phyloP scores from a whole-genome alignment of 2,113 vertebrate species.

The Lamprotornis superbus region DNA sequence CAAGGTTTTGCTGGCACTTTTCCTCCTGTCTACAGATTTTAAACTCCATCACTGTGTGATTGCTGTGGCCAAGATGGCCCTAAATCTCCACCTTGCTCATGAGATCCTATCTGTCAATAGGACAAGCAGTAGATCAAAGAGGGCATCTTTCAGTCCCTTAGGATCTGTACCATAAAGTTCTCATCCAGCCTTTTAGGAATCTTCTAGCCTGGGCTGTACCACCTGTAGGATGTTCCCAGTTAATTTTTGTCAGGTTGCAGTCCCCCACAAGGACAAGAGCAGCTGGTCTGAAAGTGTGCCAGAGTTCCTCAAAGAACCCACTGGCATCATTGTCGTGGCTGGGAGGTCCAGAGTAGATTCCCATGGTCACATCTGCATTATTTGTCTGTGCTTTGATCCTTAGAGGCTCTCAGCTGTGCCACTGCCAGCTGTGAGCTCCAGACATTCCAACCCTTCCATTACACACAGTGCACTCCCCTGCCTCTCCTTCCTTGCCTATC shows the following conservation, averaged over 20 bases:
- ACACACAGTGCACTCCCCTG: not conserved
- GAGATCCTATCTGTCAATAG: not conserved
- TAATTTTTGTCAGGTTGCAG: not conserved
- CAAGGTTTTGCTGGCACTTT: not conserved
- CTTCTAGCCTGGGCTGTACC: not conserved
- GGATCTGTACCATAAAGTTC: not conserved
- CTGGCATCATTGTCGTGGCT: not conserved
- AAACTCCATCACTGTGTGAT: not conserved
- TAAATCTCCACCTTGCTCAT: not conserved
- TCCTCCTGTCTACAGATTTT: not conserved
- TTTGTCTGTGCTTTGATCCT: not conserved
- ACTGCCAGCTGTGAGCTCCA: not conserved
- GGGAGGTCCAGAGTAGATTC: not conserved
- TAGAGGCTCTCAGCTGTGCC: not conserved
- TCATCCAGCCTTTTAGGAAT: not conserved
- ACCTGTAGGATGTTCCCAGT: not conserved
- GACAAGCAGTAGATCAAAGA: not conserved
- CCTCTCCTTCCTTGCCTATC: not conserved
- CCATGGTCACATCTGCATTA: not conserved
- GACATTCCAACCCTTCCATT: not conserved
- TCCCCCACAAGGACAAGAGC: not conserved
- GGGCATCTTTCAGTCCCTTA: not conserved
- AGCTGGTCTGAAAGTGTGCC: not conserved
- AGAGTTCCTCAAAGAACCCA: not conserved
- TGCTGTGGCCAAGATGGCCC: not conserved